These are phyloP conservation scores for Drosophila phalerata DNA, from an alignment of 2,888 invertebrate species.

Conservation along the genomic window DNA sequence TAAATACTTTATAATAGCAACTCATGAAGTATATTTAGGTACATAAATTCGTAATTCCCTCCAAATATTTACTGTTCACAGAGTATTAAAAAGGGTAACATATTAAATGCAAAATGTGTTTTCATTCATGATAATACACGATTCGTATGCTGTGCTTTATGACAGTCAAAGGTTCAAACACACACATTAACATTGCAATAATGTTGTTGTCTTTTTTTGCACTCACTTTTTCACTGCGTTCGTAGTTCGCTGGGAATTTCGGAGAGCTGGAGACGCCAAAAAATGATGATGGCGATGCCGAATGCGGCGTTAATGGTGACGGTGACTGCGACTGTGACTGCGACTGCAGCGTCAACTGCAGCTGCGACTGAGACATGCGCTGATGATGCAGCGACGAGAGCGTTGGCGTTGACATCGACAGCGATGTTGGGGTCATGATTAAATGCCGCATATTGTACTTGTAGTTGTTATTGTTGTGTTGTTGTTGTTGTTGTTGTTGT, in stretches of 20 bases:
- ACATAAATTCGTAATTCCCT: not conserved
- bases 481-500: constrained; percentile 22
- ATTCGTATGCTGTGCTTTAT: constrained; percentile 28
- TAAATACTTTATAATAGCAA: not conserved
- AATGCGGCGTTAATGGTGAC: constrained; percentile 60
- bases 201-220: constrained; percentile 25
- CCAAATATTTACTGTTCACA: not conserved
- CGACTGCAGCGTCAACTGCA: constrained; percentile 41
- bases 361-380: constrained; percentile 61
- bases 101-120: constrained; percentile 15
- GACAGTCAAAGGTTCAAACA: constrained; percentile 5
- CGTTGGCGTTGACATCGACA: constrained; percentile 74
- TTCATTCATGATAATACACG: constrained; percentile 17
- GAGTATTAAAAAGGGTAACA: constrained; percentile 1
- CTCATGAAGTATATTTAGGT: not conserved
- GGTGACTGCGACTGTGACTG: constrained; percentile 52
- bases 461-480: constrained; percentile 19
- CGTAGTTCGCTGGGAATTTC: constrained; percentile 81
- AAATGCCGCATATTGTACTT: constrained; percentile 71
- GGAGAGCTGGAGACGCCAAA: constrained; percentile 66
- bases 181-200: constrained; percentile 3
- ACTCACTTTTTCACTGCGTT: constrained; percentile 84
- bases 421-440: constrained; percentile 78
- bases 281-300: constrained; percentile 65
- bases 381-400: constrained; percentile 73